A percentile compares a stretch with the other conserved stretches of the same genome.
These are phyloP conservation scores for Zeugodacus cucurbitae DNA, from an alignment of 1,140 invertebrate species.

Conservation along the genomic window DNA sequence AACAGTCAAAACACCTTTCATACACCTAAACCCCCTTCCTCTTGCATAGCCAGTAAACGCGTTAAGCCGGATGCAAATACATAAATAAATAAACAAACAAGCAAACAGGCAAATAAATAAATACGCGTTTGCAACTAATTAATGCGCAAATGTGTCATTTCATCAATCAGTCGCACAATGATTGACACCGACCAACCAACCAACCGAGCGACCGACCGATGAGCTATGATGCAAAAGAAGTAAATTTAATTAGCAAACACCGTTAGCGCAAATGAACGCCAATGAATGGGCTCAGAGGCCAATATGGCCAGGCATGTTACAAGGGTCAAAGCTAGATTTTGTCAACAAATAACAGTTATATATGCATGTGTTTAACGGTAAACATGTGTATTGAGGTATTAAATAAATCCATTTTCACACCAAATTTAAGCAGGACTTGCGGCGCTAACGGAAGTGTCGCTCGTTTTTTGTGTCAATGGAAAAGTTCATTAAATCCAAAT, in stretches of 20 bases:
- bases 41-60: not conserved
- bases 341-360: not conserved
- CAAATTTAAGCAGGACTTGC: not conserved
- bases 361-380: not conserved
- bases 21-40: not conserved
- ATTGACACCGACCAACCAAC: no score
- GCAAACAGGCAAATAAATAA: not conserved
- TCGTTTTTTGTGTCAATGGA: not conserved
- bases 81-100: not conserved
- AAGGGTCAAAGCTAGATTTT: not conserved
- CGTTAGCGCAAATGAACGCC: not conserved
- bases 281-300: not conserved
- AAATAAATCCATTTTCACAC: not conserved
- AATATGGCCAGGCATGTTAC: not conserved
- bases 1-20: not conserved
- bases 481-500: constrained; percentile 2
- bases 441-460: not conserved
- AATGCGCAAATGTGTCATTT: not conserved
- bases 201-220: no score
- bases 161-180: not conserved
- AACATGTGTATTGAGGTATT: not conserved
- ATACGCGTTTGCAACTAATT: not conserved
- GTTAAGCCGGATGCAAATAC: not conserved
- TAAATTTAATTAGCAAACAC: not conserved
- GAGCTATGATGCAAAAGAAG: not conserved